Percentiles rank a stretch among this genome's conserved stretches.
Conservation (phyloP, 2,113 vertebrate species). For the Cygnus atratus region DNA sequence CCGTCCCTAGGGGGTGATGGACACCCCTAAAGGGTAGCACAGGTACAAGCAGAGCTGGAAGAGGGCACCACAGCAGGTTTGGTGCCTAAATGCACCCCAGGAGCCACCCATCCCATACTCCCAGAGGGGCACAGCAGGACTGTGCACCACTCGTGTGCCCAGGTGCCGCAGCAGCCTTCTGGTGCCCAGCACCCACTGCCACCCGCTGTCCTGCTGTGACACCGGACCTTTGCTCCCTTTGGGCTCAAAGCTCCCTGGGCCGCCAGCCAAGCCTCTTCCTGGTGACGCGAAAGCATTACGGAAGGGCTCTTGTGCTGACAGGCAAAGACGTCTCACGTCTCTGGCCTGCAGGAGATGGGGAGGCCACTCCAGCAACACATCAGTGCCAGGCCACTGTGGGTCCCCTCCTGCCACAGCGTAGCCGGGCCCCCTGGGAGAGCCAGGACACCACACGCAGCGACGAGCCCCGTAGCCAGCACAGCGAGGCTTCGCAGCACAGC, state of each 20-base stretch:
- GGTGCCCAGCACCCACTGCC: neutral
- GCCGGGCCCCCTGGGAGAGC: neutral
- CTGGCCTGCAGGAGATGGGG: neutral
- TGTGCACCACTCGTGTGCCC: rapidly evolving
- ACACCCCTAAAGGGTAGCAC: neutral
- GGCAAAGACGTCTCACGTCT: rapidly evolving
- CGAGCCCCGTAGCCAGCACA: rapidly evolving
- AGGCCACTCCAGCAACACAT: neutral
- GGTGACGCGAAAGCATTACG: neutral
- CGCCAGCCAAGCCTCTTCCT: neutral
- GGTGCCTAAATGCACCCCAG: neutral
- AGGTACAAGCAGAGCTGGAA: neutral
- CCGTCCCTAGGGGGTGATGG: neutral
- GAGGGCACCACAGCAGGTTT: neutral
- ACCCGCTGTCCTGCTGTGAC: neutral
- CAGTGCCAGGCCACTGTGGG: rapidly evolving
- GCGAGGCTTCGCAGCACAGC: neutral
- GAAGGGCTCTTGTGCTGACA: neutral
- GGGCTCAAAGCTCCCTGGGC: neutral
- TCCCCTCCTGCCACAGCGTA: rapidly evolving
- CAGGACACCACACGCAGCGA: rapidly evolving
- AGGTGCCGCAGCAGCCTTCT: neutral
- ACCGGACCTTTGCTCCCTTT: neutral
- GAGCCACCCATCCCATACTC: neutral
- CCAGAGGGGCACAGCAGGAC: neutral